Conservation (phyloP, 2,888 invertebrate species). For the Mythimna vitellina region DNA sequence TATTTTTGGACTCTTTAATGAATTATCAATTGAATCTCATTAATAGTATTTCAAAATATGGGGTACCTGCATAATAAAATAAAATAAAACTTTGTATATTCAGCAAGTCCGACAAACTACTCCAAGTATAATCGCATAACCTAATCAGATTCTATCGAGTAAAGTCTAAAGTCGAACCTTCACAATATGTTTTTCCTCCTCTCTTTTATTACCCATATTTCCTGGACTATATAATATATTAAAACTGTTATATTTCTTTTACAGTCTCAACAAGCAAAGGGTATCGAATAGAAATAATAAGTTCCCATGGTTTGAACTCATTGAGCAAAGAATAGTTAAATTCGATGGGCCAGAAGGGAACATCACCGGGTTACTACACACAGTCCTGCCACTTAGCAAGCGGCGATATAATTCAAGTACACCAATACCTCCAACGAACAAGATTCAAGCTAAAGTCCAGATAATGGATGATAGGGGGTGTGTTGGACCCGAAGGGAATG, state of each 20-base stretch:
- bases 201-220: background rate
- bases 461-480: slow-evolving; percentile 83
- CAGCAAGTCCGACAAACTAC: background rate
- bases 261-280: slow-evolving; percentile 85
- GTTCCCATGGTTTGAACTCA: slow-evolving; percentile 30
- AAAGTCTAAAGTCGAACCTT: background rate
- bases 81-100: background rate
- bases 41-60: no score
- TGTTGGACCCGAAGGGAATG: slow-evolving; percentile 81
- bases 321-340: slow-evolving; percentile 70
- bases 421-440: slow-evolving; percentile 73
- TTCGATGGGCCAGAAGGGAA: slow-evolving; percentile 77
- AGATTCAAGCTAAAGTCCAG: slow-evolving; percentile 80
- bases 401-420: slow-evolving; percentile 51
- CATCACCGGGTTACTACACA: slow-evolving; percentile 67
- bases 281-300: slow-evolving; percentile 81
- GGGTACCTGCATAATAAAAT: background rate
- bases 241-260: slow-evolving; percentile 17
- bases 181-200: background rate
- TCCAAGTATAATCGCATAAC: background rate
- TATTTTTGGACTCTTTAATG: background rate
- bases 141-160: background rate
- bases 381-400: slow-evolving; percentile 77
- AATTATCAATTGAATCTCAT: no score
- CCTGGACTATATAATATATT: background rate